Evolutionary conservation across 2,113 vertebrate genomes (phyloP).

Genomic region (Morone chrysops): DNA sequence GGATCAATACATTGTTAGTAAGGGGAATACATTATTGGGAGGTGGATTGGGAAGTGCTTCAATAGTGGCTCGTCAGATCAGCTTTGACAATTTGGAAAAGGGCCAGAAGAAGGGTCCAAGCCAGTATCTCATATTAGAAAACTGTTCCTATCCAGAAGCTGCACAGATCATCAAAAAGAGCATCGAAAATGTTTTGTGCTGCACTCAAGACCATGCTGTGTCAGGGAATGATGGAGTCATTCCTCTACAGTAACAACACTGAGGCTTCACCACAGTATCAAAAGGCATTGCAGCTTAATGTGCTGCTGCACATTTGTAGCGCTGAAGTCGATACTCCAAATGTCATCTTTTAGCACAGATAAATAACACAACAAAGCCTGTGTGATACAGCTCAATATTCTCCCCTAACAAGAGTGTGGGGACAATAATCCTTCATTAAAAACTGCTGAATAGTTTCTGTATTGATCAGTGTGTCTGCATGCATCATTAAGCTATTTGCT

Average conservation of each 20-base stretch:
- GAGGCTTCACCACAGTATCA: constrained; percentile 14
- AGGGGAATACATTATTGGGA: constrained; percentile 6
- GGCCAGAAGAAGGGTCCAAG: background rate
- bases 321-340: constrained; percentile 33
- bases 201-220: background rate
- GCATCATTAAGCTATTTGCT: constrained; percentile 47
- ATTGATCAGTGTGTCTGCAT: constrained; percentile 52
- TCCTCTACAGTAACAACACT: constrained; percentile 19
- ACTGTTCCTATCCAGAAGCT: background rate
- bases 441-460: constrained; percentile 40
- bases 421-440: constrained; percentile 50
- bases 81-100: constrained; percentile 29
- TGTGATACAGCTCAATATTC: constrained; percentile 27
- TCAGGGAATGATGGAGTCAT: constrained; percentile 31
- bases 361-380: constrained; percentile 27
- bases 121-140: constrained; percentile 15
- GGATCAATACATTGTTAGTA: constrained; percentile 1
- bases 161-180: background rate
- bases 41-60: constrained; percentile 5
- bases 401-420: constrained; percentile 27
- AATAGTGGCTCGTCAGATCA: constrained; percentile 11
- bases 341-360: constrained; percentile 41
- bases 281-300: constrained; percentile 28
- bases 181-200: background rate
- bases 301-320: constrained; percentile 23